phyloP scores from a whole-genome alignment of 2,888 invertebrate species.

The Epiblema foenella region DNA sequence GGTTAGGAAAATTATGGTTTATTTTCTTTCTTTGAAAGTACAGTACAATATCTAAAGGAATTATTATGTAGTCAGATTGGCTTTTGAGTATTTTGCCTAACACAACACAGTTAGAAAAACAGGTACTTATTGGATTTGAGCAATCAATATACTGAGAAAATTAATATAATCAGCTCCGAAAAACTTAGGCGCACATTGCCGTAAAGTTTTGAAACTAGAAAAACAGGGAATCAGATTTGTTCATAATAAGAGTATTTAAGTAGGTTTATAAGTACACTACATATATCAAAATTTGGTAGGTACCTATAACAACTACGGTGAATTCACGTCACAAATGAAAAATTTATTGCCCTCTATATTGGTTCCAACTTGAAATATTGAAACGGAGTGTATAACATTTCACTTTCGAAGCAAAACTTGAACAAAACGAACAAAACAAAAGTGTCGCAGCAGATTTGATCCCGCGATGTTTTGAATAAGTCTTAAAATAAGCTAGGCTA shows the following conservation, averaged over 20 bases:
- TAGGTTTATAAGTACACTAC: too few relatives aligned
- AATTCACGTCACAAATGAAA: too few relatives aligned
- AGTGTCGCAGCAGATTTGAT: background rate
- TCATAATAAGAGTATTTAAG: background rate
- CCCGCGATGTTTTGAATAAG: background rate
- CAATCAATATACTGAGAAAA: background rate
- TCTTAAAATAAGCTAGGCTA: too few relatives aligned
- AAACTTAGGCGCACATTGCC: background rate
- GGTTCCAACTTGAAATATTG: too few relatives aligned
- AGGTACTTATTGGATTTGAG: background rate
- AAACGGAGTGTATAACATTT: background rate
- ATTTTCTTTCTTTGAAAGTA: constrained; percentile 42
- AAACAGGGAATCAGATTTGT: too few relatives aligned
- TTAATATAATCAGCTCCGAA: background rate
- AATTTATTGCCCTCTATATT: too few relatives aligned
- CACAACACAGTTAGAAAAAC: background rate
- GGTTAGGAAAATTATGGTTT: constrained; percentile 60
- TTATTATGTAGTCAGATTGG: too few relatives aligned
- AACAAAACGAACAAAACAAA: background rate
- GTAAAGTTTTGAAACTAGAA: too few relatives aligned
- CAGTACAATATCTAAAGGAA: background rate
- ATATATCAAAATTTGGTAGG: too few relatives aligned
- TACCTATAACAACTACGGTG: too few relatives aligned
- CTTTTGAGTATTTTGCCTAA: background rate
- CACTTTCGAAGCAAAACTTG: background rate